A percentile compares a stretch with the other conserved stretches of the same genome.
phyloP scores from a whole-genome alignment of 2,888 invertebrate species.

The Copidosoma aretas region DNA sequence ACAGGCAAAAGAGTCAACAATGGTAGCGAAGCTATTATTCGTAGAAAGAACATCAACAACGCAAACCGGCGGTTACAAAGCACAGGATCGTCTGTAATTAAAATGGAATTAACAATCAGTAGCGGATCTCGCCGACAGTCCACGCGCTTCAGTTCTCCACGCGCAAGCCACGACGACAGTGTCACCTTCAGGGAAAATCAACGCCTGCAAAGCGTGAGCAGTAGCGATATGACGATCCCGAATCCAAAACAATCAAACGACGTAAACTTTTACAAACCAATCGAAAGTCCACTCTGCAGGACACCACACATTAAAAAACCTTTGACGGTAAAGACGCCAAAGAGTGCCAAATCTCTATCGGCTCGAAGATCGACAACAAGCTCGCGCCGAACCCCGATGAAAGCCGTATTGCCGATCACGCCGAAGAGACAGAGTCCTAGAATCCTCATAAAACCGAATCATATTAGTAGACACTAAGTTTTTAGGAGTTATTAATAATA shows the following conservation, averaged over 20 bases:
- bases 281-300: constrained; percentile 46
- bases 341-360: constrained; percentile 65
- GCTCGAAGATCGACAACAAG: constrained; percentile 56
- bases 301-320: constrained; percentile 70
- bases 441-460: constrained; percentile 52
- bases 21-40: not conserved
- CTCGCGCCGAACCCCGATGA: constrained; percentile 69
- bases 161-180: constrained; percentile 19
- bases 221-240: constrained; percentile 16
- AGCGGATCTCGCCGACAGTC: constrained; percentile 21
- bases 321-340: constrained; percentile 67
- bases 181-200: constrained; percentile 26
- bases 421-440: constrained; percentile 57
- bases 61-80: constrained; percentile 33
- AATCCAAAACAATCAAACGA: constrained; percentile 29
- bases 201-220: not conserved
- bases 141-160: constrained; percentile 16
- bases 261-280: constrained; percentile 45
- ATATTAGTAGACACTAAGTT: constrained; percentile 45
- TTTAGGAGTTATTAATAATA: constrained; percentile 33
- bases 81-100: constrained; percentile 42
- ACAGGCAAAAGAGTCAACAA: constrained; percentile 15
- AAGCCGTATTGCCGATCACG: constrained; percentile 57
- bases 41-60: constrained; percentile 36
- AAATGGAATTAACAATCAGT: constrained; percentile 44